Evolutionary conservation across 2,797 vertebrate genomes (phyloP), one percentile per base, ranked within the genome.

Genomic region (Masticophis lateralis): DNA sequence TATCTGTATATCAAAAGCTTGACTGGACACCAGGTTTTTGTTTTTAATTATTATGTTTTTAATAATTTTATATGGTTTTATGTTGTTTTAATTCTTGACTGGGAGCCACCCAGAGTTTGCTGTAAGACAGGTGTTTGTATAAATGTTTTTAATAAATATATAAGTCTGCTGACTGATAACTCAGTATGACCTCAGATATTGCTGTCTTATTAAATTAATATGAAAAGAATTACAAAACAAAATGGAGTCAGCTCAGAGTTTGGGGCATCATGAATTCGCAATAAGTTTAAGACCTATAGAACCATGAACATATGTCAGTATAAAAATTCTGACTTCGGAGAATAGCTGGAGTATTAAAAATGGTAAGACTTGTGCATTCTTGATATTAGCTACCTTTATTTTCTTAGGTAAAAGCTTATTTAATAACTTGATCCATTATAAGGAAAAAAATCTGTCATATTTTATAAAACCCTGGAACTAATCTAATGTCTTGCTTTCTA

Each of bases 351-450:
- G 22, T 61, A 37, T 61, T 89, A 61, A 89, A 60, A 89, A 60
- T 89, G 13, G 27, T 32, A 47, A 37, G 37, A 16, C 37, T 61
- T 43, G 12, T 89, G 22, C 12, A 61, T 89, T 32, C 10, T 87
- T 47, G n/a, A 25, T 60, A 56, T 27, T 89, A n/a, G 92, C 59
- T 60, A 25, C 51, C 92, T 25, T 1, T 61, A 32, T 88, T 57
- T 57, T 60, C 86, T 91, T 56, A 79, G 3, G 32, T 22, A 79
- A 22, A 79, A 79, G 18, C 18, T 43, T 79, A 37, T 79, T 79
- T 91, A n/a, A 92, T 94, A 92, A 57, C 83, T 91, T 93, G 94
- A 61, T 57, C 18, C 63, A 8, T n/a, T 66, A 1, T 53, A 7
- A 32, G n/a, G 79, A 56, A 28, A 87, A 87, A 55, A 20, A 79